Base-by-base conservation (phyloP, 2,113 vertebrate species). In the Motacilla alba region DNA sequence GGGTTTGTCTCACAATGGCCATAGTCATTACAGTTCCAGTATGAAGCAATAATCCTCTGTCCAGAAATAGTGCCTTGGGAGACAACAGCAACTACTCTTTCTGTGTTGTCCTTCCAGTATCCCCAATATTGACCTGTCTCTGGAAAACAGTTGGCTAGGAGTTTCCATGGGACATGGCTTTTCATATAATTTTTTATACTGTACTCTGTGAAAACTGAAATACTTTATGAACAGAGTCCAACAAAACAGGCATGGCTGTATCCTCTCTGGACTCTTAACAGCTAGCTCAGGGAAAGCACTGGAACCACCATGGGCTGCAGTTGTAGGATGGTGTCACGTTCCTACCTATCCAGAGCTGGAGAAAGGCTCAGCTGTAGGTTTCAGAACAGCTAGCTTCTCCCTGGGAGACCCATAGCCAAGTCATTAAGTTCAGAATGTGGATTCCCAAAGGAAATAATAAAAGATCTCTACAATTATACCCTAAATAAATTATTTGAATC, bases 81-180 rank as follows among this genome's bases (percentile, higher is more conserved):
- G 7, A 59, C 8, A 83, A 30, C 0, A 0, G 21, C 3, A 13
- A 30, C 37, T 50, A 53, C 3, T 28, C 2, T 62, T 69, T 83
- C 28, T 33, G 2, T 41, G 9, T 15, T 74, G 24, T 67, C 28
- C 26, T 74, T 91, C 56, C 52, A 59, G 13, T 26, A 49, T 43
- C 52, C 59, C 52, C 15, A 44, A 5, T 41, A 52, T 23, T 35
- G 35, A 67, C 50, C 46, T 52, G 9, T 5, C 10, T 62, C 9
- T 14, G 27, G 24, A 92, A 69, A 56, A 67, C 7, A 18, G 15
- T 21, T 73, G 28, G 10, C 16, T 47, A 52, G 14, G 22, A 90
- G 15, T 35, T 82, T 78, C 35, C 35, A 12, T 23, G 27, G 63
- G 7, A 84, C 78, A 75, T 19, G 9, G 4, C 3, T 62, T 68